A percentile compares a stretch with the other conserved stretches of the same genome.
These are phyloP conservation scores for Etheostoma cragini DNA, from an alignment of 2,113 vertebrate species.

Conservation along the genomic window DNA sequence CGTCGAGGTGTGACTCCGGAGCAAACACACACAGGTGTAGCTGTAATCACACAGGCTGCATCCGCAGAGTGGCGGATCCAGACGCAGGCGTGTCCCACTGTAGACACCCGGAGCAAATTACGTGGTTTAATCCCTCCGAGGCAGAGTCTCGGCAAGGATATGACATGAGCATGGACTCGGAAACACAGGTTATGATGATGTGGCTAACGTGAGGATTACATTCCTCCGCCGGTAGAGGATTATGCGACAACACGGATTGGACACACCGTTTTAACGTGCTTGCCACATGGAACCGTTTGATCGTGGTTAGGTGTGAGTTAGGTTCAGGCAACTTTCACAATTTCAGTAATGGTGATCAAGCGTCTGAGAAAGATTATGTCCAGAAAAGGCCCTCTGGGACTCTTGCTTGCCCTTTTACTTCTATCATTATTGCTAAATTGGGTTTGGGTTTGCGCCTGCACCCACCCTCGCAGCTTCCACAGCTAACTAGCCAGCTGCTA, in stretches of 20 bases:
- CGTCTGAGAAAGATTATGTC: neutral
- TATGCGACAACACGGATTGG: conserved; percentile 6
- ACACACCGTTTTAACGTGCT: conserved; percentile 23
- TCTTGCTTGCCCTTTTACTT: neutral
- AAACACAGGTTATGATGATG: conserved; percentile 31
- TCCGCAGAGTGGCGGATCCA: neutral
- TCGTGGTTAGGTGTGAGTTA: neutral
- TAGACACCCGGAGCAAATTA: conserved; percentile 5
- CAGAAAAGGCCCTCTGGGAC: neutral
- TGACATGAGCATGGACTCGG: conserved; percentile 4
- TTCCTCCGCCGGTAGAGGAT: conserved; percentile 31
- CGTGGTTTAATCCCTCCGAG: neutral
- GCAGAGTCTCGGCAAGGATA: neutral
- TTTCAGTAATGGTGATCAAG: neutral
- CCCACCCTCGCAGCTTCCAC: no score
- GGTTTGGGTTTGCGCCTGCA: no score
- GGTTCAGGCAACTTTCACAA: neutral
- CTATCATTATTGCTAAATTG: neutral
- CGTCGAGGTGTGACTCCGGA: conserved; percentile 6
- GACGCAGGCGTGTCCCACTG: conserved; percentile 15
- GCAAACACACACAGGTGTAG: conserved; percentile 15
- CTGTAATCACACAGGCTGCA: conserved; percentile 12
- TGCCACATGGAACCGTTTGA: conserved; percentile 4
- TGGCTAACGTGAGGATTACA: conserved; percentile 36
- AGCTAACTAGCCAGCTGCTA: no score